A percentile compares a stretch with the other conserved stretches of the same genome.
Conservation (phyloP, 2,113 vertebrate species). For the Reinhardtius hippoglossoides region DNA sequence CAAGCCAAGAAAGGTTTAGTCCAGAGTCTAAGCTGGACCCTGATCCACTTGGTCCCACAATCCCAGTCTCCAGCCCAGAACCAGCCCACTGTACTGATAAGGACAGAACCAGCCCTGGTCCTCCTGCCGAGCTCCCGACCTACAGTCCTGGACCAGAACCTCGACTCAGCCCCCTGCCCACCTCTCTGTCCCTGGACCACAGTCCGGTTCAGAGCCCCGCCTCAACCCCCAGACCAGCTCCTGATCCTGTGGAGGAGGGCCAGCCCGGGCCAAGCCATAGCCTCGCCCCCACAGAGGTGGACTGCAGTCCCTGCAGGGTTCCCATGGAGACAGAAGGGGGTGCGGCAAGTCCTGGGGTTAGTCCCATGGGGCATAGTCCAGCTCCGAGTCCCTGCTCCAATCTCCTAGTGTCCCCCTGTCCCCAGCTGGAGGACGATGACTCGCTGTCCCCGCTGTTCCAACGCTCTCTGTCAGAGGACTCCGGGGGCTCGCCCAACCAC, state of each 20-base stretch:
- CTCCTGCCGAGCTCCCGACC: background rate
- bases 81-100: background rate
- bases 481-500: constrained; percentile 84
- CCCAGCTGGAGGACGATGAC: constrained; percentile 72
- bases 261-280: constrained; percentile 63
- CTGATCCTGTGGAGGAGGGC: constrained; percentile 22
- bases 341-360: background rate
- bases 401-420: constrained; percentile 60
- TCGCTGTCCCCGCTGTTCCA: constrained; percentile 84
- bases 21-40: background rate
- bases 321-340: constrained; percentile 38
- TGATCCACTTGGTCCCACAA: background rate
- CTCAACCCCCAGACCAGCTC: background rate
- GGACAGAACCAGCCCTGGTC: constrained; percentile 11
- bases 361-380: constrained; percentile 33
- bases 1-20: background rate
- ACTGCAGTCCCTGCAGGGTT: background rate
- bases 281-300: constrained; percentile 35
- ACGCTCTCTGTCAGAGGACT: constrained; percentile 87
- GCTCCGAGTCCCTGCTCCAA: constrained; percentile 50
- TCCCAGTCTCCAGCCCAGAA: background rate
- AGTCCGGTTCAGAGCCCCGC: background rate
- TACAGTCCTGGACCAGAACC: constrained; percentile 22
- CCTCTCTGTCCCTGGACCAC: background rate
- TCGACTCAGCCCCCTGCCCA: background rate